Conservation (phyloP, 2,888 invertebrate species). For the Amiota minor region DNA sequence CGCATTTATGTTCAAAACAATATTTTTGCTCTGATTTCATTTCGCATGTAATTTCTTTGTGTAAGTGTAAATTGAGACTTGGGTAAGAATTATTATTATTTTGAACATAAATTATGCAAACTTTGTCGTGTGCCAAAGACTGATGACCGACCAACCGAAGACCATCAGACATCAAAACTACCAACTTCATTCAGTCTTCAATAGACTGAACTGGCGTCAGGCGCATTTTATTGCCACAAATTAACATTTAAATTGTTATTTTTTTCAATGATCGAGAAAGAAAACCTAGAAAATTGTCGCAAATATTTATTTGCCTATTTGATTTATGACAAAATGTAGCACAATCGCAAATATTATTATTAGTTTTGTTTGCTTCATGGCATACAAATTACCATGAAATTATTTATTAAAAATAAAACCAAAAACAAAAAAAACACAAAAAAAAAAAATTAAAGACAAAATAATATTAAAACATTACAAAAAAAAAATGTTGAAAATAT, state of each 20-base stretch:
- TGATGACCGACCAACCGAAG: neutral
- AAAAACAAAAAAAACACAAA: too few relatives aligned
- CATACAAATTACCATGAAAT: slow-evolving; percentile 49
- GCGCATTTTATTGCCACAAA: slow-evolving; percentile 39
- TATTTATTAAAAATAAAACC: neutral
- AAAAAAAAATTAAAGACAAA: too few relatives aligned
- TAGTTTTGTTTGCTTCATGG: slow-evolving; percentile 56
- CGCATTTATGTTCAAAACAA: slow-evolving; percentile 36
- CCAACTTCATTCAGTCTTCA: neutral
- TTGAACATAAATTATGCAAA: slow-evolving; percentile 53
- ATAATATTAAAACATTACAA: neutral
- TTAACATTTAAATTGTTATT: slow-evolving; percentile 58
- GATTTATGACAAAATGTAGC: slow-evolving; percentile 50
- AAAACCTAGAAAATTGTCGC: slow-evolving; percentile 56
- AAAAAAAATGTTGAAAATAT: neutral
- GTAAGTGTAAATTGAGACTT: slow-evolving; percentile 28
- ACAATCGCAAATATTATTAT: neutral
- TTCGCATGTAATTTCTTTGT: slow-evolving; percentile 28
- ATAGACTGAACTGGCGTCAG: slow-evolving; percentile 14
- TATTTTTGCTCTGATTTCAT: slow-evolving; percentile 52
- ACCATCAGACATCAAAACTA: too few relatives aligned
- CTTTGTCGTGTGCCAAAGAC: slow-evolving; percentile 63
- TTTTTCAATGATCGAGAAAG: slow-evolving; percentile 29
- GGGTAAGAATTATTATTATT: slow-evolving; percentile 2
- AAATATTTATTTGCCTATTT: slow-evolving; percentile 37